Evolutionary conservation across 2,797 vertebrate species (phyloP).

Genomic region (Harpagifer antarcticus): DNA sequence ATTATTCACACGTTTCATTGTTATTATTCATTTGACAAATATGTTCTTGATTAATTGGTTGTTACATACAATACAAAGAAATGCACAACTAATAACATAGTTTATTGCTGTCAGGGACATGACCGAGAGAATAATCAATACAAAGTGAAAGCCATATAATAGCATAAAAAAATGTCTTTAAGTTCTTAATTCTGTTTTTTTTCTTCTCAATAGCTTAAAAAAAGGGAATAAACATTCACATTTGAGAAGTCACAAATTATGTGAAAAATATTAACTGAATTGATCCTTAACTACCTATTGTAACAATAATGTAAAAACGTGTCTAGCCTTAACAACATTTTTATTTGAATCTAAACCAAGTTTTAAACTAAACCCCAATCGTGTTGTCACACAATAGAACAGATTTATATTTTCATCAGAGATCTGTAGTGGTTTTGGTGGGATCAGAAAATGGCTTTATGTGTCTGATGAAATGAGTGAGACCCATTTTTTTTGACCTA

Average conservation of each 20-base stretch:
- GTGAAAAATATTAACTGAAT: neutral
- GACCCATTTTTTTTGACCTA: too few relatives aligned
- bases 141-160: too few relatives aligned
- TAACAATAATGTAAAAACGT: neutral
- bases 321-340: neutral
- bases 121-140: too few relatives aligned
- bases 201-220: neutral
- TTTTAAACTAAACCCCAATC: too few relatives aligned
- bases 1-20: constrained; percentile 3
- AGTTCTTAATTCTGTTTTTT: too few relatives aligned
- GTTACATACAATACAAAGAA: neutral
- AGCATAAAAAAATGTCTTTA: too few relatives aligned
- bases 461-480: neutral
- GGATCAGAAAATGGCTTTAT: neutral
- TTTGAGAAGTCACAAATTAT: neutral
- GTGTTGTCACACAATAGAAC: neutral
- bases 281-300: neutral
- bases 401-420: neutral
- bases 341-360: neutral
- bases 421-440: neutral
- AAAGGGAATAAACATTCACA: neutral
- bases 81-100: neutral
- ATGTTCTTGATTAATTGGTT: neutral
- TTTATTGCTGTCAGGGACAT: neutral
- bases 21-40: neutral